Base-by-base conservation (phyloP, 2,113 vertebrate genomes). In the Tachysurus fulvidraco region DNA sequence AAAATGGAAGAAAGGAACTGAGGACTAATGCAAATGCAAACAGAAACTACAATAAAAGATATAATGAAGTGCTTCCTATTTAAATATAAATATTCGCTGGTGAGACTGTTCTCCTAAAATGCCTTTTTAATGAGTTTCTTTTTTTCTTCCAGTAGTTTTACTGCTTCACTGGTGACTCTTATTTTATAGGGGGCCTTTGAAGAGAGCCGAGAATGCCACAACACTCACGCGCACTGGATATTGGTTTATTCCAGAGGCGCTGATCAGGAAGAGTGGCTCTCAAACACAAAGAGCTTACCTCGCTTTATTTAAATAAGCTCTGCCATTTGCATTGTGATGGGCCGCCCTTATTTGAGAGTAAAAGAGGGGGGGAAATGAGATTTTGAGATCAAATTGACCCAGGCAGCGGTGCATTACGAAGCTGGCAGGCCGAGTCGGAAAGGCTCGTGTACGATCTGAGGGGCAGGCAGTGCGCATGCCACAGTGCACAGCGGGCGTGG, bases 361-460 rank as follows among this genome's bases (percentile, higher is more conserved):
- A 94, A 95, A 98, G 98, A 94, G 93, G 94, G 96, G 98, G 99
- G 98, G 99, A 99, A 98, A 99, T 98, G 97, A 99, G 98, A 99
- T 99, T 99, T 98, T 98, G 97, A 99, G 97, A 99, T 98, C 98
- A 98, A 99, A 99, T 99, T 99, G 98, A 99, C 98, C 98, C 95
- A 97, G 96, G 96, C 98, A 98, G 96, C 97, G 98, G 98, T 97
- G 98, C 98, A 96, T 99, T 97, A 97, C 98, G 95, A 94, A 97
- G 94, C 96, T 99, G 97, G 97, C 98, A 98, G 97, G 96, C 97
- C 95, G 94, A 96, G 96, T 97, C 96, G 96, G 97, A 98, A 96
- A 97, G 97, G 96, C 96, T 97, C 96, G 91, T 97, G 98, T 98
- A 97, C 96, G 95, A 97, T 98, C 96, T 97, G 95, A 96, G 97